phyloP scores from a whole-genome alignment of 2,113 vertebrate species.

The Serilophus lunatus region DNA sequence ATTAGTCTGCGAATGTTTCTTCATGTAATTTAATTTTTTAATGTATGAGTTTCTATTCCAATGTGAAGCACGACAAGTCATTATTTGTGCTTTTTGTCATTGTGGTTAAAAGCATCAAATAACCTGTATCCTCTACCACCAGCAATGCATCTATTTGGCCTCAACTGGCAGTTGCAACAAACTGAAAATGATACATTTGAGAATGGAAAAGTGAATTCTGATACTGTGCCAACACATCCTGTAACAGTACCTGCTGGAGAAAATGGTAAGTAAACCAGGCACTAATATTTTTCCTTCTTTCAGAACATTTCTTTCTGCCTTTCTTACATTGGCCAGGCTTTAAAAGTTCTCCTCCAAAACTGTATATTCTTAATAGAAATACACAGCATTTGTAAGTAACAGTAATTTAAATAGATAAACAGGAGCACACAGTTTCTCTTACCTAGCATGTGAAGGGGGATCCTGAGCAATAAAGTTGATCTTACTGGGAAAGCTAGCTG shows the following conservation, averaged over 20 bases:
- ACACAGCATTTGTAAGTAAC: not conserved
- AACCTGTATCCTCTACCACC: conserved; percentile 63
- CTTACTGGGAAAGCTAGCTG: not conserved
- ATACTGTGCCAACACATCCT: conserved; percentile 84
- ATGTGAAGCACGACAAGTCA: not conserved
- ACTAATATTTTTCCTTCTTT: not conserved
- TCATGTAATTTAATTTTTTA: conserved; percentile 43
- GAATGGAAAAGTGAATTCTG: conserved; percentile 89
- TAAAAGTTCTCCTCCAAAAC: not conserved
- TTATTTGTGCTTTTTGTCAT: not conserved
- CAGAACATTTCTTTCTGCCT: not conserved
- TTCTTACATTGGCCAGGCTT: not conserved
- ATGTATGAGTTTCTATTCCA: not conserved
- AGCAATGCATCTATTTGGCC: conserved; percentile 98
- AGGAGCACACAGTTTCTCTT: not conserved
- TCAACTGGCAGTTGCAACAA: conserved; percentile 97
- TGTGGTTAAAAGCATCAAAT: conserved; percentile 23
- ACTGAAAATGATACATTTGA: conserved; percentile 93
- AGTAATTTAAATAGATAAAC: not conserved
- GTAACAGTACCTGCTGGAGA: conserved; percentile 86
- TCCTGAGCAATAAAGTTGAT: not conserved
- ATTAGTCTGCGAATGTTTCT: not conserved
- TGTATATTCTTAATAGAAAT: not conserved
- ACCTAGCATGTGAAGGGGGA: not conserved
- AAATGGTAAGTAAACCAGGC: conserved; percentile 79